Base-by-base conservation (phyloP, 1,140 invertebrate genomes). In the Drosophila asahinai region DNA sequence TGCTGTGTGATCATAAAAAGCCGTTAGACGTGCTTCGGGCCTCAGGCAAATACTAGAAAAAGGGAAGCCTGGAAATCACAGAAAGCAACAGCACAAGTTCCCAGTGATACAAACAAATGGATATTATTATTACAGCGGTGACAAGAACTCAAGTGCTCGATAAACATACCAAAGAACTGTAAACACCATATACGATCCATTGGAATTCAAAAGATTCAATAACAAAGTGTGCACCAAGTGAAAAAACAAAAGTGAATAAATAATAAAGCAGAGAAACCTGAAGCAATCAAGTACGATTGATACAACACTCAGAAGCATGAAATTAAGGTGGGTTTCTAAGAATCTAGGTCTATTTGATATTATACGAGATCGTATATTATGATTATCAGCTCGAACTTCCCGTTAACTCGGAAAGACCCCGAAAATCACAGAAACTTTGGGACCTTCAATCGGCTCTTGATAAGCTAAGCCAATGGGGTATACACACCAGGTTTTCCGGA, bases 161-260 rank as follows among this genome's bases (percentile, higher is more conserved):
- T 66, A 84, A 89, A 90, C 74, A 87, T 40, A 71, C 74, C 62
- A 64, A 84, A 68, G 64, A 81, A 84, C 74, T 84, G 82, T 66
- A 64, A 86, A 77, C 82, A 83, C 1, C 57, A 71, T 65, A 71
- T 65, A 40, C 33, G 22, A 19, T 4, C 43, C 27, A 52, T 58
- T 58, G 49, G 81, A 89, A 87, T 87, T 63, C 42, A 65, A 82
- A 80, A 49, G 51, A 87, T 83, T 83, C 62, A 65, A 77, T 51
- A 77, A 48, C 71, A 77, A 64, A 62, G 57, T 73, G 70, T 59
- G 33, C 49, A 30, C 9, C 63, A 64, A 57, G 65, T 48, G 22
- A 47, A 65, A 7, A 71, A 58, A 65, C 8, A 71, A 58, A 33
- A 60, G 77, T 38, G 55, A 48, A 67, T 30, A 81, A 47, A 81